phyloP scores from a whole-genome alignment of 2,888 invertebrate species.

The Bombylius major region DNA sequence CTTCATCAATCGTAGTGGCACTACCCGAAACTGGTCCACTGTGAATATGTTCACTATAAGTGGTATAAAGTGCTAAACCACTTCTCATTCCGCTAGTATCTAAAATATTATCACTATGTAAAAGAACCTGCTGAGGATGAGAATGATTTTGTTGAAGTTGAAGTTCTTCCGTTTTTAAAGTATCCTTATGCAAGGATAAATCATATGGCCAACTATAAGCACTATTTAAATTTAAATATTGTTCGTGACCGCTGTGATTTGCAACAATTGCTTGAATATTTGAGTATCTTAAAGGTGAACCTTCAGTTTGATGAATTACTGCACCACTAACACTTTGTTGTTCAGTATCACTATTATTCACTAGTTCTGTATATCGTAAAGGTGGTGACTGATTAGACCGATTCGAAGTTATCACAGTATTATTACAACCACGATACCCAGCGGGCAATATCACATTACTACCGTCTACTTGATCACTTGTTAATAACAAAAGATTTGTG shows the following conservation, averaged over 20 bases:
- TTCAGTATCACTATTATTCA: constrained; percentile 5
- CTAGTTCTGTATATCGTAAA: constrained; percentile 11
- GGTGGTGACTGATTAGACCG: constrained; percentile 14
- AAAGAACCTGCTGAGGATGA: not conserved
- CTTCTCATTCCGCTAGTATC: constrained; percentile 9
- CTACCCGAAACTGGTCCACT: not conserved
- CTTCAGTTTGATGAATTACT: not conserved
- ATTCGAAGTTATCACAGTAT: constrained; percentile 32
- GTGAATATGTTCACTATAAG: constrained; percentile 8
- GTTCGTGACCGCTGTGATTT: constrained; percentile 1
- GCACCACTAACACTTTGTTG: not conserved
- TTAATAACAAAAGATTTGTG: constrained; percentile 13
- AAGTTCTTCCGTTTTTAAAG: constrained; percentile 4
- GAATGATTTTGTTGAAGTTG: constrained; percentile 1
- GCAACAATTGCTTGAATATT: constrained; percentile 6
- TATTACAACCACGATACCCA: constrained; percentile 32
- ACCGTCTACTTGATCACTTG: constrained; percentile 6
- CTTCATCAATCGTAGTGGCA: constrained; percentile 28
- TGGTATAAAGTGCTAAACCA: constrained; percentile 8
- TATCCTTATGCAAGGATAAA: constrained; percentile 13
- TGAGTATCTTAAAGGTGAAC: constrained; percentile 7
- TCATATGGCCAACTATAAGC: constrained; percentile 21
- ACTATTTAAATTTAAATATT: constrained; percentile 9
- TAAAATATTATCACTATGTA: not conserved
- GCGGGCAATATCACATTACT: constrained; percentile 20